Conservation (phyloP, 2,888 invertebrate species). For the Lycophotia porphyrea region DNA sequence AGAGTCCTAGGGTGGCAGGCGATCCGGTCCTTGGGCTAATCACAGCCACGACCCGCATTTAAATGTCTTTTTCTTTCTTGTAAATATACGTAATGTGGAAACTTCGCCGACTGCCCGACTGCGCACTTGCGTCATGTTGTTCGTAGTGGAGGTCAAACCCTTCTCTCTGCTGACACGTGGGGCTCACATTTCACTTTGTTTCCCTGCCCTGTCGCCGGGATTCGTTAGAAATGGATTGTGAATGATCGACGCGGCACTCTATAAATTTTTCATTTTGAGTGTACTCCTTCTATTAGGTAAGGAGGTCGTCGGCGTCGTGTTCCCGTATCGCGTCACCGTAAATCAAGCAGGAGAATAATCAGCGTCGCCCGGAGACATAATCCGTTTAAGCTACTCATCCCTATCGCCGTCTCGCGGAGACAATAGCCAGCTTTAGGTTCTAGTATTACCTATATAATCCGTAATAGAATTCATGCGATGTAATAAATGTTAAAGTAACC, state of each 20-base stretch:
- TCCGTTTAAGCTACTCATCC: slow-evolving; percentile 86
- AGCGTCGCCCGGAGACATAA: slow-evolving; percentile 83
- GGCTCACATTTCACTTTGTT: slow-evolving; percentile 84
- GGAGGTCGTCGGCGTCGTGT: slow-evolving; percentile 78
- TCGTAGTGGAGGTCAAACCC: slow-evolving; percentile 67
- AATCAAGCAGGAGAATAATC: slow-evolving; percentile 88
- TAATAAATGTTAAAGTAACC: slow-evolving; percentile 79
- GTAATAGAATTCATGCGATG: slow-evolving; percentile 75
- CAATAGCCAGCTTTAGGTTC: slow-evolving; percentile 81
- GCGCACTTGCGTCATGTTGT: slow-evolving; percentile 64
- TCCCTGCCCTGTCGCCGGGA: slow-evolving; percentile 66
- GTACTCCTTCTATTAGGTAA: slow-evolving; percentile 80
- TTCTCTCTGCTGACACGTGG: slow-evolving; percentile 81
- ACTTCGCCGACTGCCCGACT: slow-evolving; percentile 72
- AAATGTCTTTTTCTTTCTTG: slow-evolving; percentile 84
- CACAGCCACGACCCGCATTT: slow-evolving; percentile 87
- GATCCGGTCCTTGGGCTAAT: slow-evolving; percentile 81
- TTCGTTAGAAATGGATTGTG: slow-evolving; percentile 81
- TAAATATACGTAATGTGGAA: slow-evolving; percentile 77
- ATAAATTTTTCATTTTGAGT: slow-evolving; percentile 85
- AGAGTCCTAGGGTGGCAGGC: slow-evolving; percentile 77
- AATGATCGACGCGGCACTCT: slow-evolving; percentile 80
- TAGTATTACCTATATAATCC: slow-evolving; percentile 67
- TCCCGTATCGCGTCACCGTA: slow-evolving; percentile 86
- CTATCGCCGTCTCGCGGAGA: slow-evolving; percentile 85